Base-by-base conservation (phyloP, 1,140 invertebrate genomes). In the Drosophila tani region DNA sequence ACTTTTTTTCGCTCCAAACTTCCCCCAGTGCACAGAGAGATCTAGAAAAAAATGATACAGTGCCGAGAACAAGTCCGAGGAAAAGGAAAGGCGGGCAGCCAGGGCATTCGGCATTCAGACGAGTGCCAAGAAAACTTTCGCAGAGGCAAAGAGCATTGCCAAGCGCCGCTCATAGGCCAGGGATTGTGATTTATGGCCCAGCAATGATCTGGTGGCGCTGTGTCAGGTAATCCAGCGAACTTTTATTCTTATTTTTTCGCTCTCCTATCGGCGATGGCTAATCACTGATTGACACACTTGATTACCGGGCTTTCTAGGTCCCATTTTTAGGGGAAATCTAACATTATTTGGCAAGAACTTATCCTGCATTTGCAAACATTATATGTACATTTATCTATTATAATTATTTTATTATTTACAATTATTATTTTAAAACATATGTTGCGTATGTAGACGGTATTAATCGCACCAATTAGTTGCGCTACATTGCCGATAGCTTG, bases 21-120 rank as follows among this genome's bases (percentile, higher is more conserved):
- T 69, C 57, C 51, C 51, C 24, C 67, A 67, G 47, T 71, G 66
- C 62, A 81, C 58, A 81, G 46, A 68, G 74, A 68, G 74, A 81
- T 86, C 82, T 78, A 74, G 50, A 79, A 82, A 79, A 71, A 86
- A 86, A 88, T 86, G 76, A 88, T 86, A 86, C 83, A 86, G 76
- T 86, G 83, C 82, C 81, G 51, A 73, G 73, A 69, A 32, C 32
- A 35, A 55, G 21, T 65, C 32, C 41, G 7, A 58, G 41, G 41
- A 38, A 29, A 5, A 8, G 69, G 53, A 51, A 62, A 73, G 57
- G 45, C 19, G 27, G 62, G 59, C 49, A 69, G 47, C 63, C 41
- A 57, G 50, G 45, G 47, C 41, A 75, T 40, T 56, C 21, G 53
- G 53, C 35, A 56, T 40, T 24, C 35, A 56, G 32, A 40, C 60